Evolutionary conservation across 2,797 vertebrate genomes (phyloP), one percentile per base, ranked within the genome.

Genomic region (Thalassophryne amazonica): DNA sequence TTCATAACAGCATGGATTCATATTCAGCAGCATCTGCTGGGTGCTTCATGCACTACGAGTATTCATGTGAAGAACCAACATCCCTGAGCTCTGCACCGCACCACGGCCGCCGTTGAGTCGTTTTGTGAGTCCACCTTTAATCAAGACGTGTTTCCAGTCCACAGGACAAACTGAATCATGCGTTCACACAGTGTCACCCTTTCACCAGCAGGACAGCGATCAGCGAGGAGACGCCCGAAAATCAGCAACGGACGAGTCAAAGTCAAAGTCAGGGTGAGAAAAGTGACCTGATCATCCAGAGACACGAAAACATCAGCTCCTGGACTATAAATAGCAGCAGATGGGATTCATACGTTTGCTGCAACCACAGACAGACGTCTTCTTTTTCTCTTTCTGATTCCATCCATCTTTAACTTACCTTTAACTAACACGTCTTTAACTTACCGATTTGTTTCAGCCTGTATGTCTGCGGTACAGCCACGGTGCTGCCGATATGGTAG

Each of bases 381-480:
- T n/a, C n/a, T n/a, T n/a, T n/a, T n/a, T n/a, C n/a, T n/a, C n/a
- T n/a, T n/a, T n/a, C n/a, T n/a, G n/a, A n/a, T n/a, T n/a, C n/a
- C n/a, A n/a, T n/a, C n/a, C n/a, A n/a, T n/a, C n/a, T n/a, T n/a
- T n/a, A n/a, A n/a, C n/a, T n/a, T n/a, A n/a, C n/a, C n/a, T n/a
- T n/a, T n/a, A n/a, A n/a, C n/a, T n/a, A n/a, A n/a, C n/a, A n/a
- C n/a, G n/a, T n/a, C n/a, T n/a, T 53, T 21, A 40, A 88, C 93
- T 89, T 81, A 92, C 91, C 89, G 78, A 76, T 73, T 40, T 84
- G 89, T 20, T 76, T 80, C 55, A 93, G 76, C 48, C 75, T 83
- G 57, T 82, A 86, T 72, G 82, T 88, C 16, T 85, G 86, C 2
- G 92, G 88, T 19, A 89, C 69, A 2, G 83, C 91, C 78, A 93